Conservation (phyloP, 2,888 invertebrate species). For the Atethmia centrago region DNA sequence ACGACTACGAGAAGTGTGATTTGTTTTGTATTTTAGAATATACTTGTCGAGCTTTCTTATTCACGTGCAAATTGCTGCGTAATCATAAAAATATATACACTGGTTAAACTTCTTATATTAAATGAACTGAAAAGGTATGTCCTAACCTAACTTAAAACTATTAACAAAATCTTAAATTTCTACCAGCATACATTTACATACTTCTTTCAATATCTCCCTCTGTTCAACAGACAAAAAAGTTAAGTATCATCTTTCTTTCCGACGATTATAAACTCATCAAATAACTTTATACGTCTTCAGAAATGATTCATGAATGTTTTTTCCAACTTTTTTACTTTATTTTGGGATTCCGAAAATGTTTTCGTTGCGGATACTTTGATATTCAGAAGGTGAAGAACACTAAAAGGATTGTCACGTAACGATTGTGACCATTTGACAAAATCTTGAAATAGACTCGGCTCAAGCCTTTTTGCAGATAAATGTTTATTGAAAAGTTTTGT, state of each 20-base stretch:
- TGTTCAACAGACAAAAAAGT: not conserved
- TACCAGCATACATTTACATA: not conserved
- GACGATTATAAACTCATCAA: conserved; percentile 39
- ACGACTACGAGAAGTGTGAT: not conserved
- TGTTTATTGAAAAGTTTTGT: not conserved
- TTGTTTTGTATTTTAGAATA: not conserved
- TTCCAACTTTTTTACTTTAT: conserved; percentile 7
- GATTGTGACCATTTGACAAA: conserved; percentile 3
- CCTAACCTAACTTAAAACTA: not conserved
- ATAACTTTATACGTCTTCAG: conserved; percentile 17
- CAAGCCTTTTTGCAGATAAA: not conserved
- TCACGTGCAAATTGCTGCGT: not conserved
- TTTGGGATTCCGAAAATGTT: conserved; percentile 1
- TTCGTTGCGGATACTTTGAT: conserved; percentile 8
- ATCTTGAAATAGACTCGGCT: conserved; percentile 3
- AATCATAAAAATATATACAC: not conserved
- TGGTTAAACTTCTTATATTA: not conserved
- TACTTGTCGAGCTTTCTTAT: not conserved
- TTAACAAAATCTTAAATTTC: not conserved
- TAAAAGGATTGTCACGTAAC: conserved; percentile 26
- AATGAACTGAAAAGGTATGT: no score
- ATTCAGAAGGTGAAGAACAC: conserved; percentile 14
- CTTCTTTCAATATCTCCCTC: not conserved
- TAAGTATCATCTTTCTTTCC: conserved; percentile 8
- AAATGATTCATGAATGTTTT: conserved; percentile 46